Base-by-base conservation (phyloP, 2,797 vertebrate species). In the Lutjanus campechanus region DNA sequence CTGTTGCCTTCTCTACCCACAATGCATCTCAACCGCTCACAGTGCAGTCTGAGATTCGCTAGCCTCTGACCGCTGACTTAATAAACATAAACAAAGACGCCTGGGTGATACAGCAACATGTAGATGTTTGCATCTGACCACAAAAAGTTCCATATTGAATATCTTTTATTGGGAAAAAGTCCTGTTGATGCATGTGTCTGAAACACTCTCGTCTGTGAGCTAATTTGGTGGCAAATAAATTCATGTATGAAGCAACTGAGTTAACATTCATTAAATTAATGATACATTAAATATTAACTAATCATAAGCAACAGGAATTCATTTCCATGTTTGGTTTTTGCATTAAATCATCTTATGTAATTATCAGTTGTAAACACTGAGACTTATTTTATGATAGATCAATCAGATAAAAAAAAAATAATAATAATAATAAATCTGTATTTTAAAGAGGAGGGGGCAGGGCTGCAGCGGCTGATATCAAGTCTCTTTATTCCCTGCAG, bases 401-500 rank as follows among this genome's bases (percentile, higher is more conserved):
- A 12, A 1, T 63, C 29, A 36, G 29, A 36, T 4, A 36, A 36
- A 36, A 36, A 36, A 36, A 4, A 4, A 43, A 49, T n/a, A n/a
- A n/a, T n/a, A n/a, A n/a, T n/a, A n/a, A n/a, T n/a, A 7, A 53
- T 40, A 17, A 49, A 41, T 19, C 20, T 60, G 1, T 6, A 5
- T 76, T 65, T 41, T 46, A 20, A 77, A 82, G n/a, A 16, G 8
- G 8, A 65, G 7, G 7, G 7, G n/a, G 40, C 63, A 53, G 19
- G 20, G 66, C 60, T 70, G 19, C 55, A 58, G 64, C 56, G 22
- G 68, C 81, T 96, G 92, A 95, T 90, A 81, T 51, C 91, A 72
- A 16, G 75, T 76, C 29, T 80, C 46, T 81, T 17, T 1, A 1
- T 78, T 78, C 94, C 80, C 91, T 85, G 73, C 95, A 99, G 98